These are phyloP conservation scores for Bubalus kerabau DNA, from an alignment of 2,113 vertebrate genomes.

Conservation along the genomic window DNA sequence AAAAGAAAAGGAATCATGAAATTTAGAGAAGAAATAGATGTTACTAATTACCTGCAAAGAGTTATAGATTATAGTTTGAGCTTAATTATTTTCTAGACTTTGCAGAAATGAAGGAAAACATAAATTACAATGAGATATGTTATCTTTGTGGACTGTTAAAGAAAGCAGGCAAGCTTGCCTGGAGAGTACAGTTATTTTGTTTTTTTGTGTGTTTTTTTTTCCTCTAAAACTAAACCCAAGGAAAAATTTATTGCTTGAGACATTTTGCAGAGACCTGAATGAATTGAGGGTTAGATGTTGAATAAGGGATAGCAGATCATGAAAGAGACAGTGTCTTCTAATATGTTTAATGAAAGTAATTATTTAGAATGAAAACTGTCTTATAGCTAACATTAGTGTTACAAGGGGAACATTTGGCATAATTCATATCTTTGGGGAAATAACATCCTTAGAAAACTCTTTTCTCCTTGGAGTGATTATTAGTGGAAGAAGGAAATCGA, in stretches of 20 bases:
- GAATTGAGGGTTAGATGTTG: slow-evolving; percentile 45
- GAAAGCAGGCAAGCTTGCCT: slow-evolving; percentile 19
- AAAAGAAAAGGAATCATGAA: background rate
- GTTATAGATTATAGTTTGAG: background rate
- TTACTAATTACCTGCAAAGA: background rate
- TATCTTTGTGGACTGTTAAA: background rate
- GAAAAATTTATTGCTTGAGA: slow-evolving; percentile 41
- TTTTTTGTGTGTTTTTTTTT: background rate
- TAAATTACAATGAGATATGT: background rate
- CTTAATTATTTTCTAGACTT: background rate
- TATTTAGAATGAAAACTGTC: slow-evolving; percentile 46
- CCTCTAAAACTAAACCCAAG: background rate
- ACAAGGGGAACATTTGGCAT: slow-evolving; percentile 2
- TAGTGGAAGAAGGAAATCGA: background rate
- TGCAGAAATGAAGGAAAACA: slow-evolving; percentile 17
- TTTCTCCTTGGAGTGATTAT: background rate
- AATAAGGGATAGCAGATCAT: background rate
- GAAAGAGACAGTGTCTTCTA: slow-evolving; percentile 47
- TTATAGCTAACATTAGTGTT: background rate
- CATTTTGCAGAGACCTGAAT: slow-evolving; percentile 29
- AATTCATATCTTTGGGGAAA: slow-evolving; percentile 29
- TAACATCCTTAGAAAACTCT: background rate
- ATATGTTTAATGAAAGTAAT: slow-evolving; percentile 30
- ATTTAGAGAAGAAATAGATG: background rate
- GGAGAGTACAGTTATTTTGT: background rate